Evolutionary conservation across 2,113 vertebrate species (phyloP).

Genomic region (Sinocyclocheilus anshuiensis): DNA sequence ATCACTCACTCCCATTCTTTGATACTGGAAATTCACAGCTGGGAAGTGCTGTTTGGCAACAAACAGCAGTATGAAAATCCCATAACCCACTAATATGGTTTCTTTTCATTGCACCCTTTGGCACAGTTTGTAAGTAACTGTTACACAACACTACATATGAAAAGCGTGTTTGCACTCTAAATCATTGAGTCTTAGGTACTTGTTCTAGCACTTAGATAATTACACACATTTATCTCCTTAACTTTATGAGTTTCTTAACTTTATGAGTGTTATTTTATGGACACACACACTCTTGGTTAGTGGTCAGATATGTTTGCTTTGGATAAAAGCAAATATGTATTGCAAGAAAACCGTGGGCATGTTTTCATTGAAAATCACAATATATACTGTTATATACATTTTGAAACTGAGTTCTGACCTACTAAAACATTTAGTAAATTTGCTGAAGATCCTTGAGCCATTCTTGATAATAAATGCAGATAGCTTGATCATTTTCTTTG

Average conservation of each 20-base stretch:
- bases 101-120: not conserved
- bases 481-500: not conserved
- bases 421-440: slow-evolving; percentile 2
- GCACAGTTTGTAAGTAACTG: not conserved
- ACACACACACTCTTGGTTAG: not conserved
- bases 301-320: not conserved
- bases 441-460: not conserved
- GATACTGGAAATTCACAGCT: slow-evolving; percentile 14
- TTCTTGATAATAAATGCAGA: not conserved
- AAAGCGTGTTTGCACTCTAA: not conserved
- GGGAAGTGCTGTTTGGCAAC: not conserved
- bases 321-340: not conserved
- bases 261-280: not conserved
- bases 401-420: not conserved
- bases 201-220: not conserved
- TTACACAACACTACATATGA: not conserved
- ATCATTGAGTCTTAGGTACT: not conserved
- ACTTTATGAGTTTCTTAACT: not conserved
- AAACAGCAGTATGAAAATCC: not conserved
- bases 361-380: not conserved
- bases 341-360: not conserved
- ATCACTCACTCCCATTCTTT: not conserved
- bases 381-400: not conserved
- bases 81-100: not conserved
- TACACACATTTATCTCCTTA: not conserved